These are phyloP conservation scores for Ginglymostoma cirratum DNA, from an alignment of 2,113 vertebrate species.

Conservation along the genomic window DNA sequence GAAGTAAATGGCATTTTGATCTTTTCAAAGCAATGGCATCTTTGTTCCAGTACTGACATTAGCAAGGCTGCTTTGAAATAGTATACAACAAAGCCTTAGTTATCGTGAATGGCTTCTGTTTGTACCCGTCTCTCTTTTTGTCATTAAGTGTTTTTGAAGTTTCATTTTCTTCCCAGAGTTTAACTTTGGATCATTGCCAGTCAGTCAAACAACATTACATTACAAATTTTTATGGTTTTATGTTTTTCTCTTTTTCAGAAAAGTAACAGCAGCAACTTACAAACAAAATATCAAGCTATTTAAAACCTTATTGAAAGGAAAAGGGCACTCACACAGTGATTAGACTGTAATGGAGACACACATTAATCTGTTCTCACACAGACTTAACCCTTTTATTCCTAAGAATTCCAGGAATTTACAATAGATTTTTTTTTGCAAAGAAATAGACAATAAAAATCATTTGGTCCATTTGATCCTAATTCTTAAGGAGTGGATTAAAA, in stretches of 20 bases:
- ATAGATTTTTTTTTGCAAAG: neutral
- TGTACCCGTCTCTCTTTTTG: constrained; percentile 35
- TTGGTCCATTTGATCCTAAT: neutral
- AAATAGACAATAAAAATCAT: neutral
- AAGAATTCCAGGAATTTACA: constrained; percentile 21
- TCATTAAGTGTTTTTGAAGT: constrained; percentile 34
- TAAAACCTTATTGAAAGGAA: neutral
- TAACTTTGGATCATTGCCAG: constrained; percentile 21
- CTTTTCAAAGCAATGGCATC: constrained; percentile 32
- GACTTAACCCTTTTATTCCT: neutral
- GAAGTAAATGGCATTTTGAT: constrained; percentile 35
- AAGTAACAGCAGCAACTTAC: neutral
- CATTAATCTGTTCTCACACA: neutral
- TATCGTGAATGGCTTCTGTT: constrained; percentile 16
- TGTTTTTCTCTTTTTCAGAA: constrained; percentile 19
- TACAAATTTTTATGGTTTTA: constrained; percentile 20
- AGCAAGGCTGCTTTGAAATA: constrained; percentile 34
- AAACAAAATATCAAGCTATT: constrained; percentile 11
- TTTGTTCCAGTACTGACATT: constrained; percentile 29
- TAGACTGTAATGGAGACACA: neutral
- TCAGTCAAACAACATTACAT: constrained; percentile 2
- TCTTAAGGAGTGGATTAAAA: constrained; percentile 9
- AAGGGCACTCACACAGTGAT: neutral
- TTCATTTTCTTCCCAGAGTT: constrained; percentile 29
- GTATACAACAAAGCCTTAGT: constrained; percentile 24